A percentile compares a stretch with the other conserved stretches of the same genome.
Conservation (phyloP, 1,140 invertebrate species). For the Gonatopus flavifemur region DNA sequence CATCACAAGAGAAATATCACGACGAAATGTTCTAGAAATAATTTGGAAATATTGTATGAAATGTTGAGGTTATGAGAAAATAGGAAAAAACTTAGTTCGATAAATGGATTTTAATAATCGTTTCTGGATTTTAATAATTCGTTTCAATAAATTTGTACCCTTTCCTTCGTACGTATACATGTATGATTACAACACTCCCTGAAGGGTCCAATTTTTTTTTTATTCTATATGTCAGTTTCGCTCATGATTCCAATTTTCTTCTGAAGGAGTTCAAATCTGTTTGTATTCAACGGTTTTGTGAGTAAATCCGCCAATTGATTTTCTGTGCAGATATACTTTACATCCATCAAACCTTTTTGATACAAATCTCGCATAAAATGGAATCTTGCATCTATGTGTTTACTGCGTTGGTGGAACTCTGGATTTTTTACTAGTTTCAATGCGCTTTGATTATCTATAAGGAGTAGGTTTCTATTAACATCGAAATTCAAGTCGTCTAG, state of each 20-base stretch:
- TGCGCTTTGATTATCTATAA: background rate
- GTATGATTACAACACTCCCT: no score
- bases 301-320: background rate
- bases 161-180: no score
- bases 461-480: background rate
- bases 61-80: no score
- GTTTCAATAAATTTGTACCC: no score
- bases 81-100: no score
- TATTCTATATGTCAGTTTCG: no score
- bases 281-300: background rate
- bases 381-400: slow-evolving; percentile 1
- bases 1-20: no score
- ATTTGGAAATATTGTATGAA: no score
- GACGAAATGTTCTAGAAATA: no score
- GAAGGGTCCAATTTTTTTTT: no score
- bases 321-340: background rate
- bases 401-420: background rate
- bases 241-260: background rate
- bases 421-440: background rate
- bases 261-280: background rate
- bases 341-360: background rate
- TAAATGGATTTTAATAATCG: no score
- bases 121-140: no score
- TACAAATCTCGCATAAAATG: background rate
- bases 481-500: background rate